Conservation (phyloP, 1,140 invertebrate genomes). For the Akabosia matsudoensis region DNA sequence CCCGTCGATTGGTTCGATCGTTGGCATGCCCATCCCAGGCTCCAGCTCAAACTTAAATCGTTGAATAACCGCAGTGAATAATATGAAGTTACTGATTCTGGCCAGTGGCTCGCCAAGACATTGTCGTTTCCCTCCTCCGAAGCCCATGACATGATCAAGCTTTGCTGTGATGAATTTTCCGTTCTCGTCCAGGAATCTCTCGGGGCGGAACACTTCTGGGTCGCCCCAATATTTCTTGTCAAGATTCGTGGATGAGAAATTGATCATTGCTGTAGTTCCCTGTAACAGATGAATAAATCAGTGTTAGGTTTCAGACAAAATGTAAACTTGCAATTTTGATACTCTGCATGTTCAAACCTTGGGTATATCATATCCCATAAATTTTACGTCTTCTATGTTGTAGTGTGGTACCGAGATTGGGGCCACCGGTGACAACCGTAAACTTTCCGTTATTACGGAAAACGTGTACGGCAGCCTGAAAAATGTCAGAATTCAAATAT, state of each 20-base stretch:
- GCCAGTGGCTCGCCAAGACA: conserved; percentile 3
- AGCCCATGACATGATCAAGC: conserved; percentile 63
- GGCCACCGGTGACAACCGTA: conserved; percentile 36
- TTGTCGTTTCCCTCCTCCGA: conserved; percentile 59
- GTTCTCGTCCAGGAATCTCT: conserved; percentile 65
- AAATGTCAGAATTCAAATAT: conserved; percentile 43
- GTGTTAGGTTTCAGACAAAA: conserved; percentile 29
- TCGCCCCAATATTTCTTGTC: conserved; percentile 67
- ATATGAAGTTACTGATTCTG: conserved; percentile 1
- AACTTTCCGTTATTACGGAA: conserved; percentile 56
- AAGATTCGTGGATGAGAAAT: conserved; percentile 70
- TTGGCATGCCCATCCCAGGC: not conserved
- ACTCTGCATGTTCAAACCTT: not conserved
- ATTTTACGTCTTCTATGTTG: conserved; percentile 55
- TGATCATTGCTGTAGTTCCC: conserved; percentile 78
- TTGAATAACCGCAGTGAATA: conserved; percentile 17
- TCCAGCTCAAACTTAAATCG: conserved; percentile 19
- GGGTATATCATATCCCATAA: conserved; percentile 49
- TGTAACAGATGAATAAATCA: conserved; percentile 56
- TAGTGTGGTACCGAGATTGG: conserved; percentile 37
- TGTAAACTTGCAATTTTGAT: not conserved
- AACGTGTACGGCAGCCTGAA: conserved; percentile 61
- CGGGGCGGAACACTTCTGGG: conserved; percentile 69
- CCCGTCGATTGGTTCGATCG: conserved; percentile 1
- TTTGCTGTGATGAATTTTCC: conserved; percentile 65